Conservation (phyloP, 2,113 vertebrate genomes). For the Perca fluviatilis region DNA sequence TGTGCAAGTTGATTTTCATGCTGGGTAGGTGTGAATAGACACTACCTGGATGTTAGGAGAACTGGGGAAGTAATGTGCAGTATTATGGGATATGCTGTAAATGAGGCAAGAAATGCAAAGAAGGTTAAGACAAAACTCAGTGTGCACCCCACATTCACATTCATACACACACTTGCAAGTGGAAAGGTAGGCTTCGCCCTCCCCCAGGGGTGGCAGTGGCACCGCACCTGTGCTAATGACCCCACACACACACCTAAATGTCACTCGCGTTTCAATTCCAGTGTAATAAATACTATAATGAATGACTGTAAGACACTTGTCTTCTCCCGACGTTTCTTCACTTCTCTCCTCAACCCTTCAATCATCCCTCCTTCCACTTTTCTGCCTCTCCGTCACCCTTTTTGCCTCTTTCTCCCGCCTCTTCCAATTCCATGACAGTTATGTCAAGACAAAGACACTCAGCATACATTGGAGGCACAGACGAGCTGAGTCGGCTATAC, state of each 20-base stretch:
- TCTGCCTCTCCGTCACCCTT: not conserved
- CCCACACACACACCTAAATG: conserved; percentile 16
- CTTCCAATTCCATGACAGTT: conserved; percentile 5
- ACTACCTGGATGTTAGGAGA: not conserved
- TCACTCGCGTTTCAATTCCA: conserved; percentile 35
- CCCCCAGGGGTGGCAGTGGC: not conserved
- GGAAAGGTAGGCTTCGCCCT: conserved; percentile 32
- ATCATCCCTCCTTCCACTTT: not conserved
- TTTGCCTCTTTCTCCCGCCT: not conserved
- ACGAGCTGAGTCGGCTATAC: not conserved
- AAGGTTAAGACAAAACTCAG: conserved; percentile 22
- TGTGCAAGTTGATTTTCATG: not conserved
- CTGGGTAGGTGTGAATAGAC: not conserved
- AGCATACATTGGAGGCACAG: conserved; percentile 16
- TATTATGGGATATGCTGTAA: not conserved
- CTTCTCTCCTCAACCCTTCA: not conserved
- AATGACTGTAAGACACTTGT: conserved; percentile 35
- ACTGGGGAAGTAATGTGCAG: not conserved
- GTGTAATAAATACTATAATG: conserved; percentile 54
- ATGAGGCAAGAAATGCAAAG: not conserved
- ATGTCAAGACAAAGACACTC: conserved; percentile 25
- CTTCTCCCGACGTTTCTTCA: not conserved
- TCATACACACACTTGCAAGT: conserved; percentile 8
- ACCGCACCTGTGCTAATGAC: conserved; percentile 50
- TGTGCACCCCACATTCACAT: not conserved